Percentiles rank a stretch among this genome's conserved stretches.
These are phyloP conservation scores for Elmis aenea DNA, from an alignment of 2,888 invertebrate species.

Conservation along the genomic window DNA sequence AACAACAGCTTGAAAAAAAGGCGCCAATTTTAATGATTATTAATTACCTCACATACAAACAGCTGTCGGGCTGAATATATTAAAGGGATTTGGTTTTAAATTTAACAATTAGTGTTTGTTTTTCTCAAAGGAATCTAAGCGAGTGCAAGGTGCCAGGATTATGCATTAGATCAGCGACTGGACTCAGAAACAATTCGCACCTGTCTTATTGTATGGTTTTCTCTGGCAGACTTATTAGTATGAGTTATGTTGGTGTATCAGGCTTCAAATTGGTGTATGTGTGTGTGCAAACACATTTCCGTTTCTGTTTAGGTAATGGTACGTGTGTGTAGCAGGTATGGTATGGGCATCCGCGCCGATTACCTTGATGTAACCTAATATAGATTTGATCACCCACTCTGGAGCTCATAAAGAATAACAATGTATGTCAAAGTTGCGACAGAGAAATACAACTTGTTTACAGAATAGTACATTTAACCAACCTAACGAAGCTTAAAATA, in stretches of 20 bases:
- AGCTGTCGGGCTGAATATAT: no score
- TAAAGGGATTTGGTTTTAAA: no score
- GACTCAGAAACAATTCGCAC: slow-evolving; percentile 11
- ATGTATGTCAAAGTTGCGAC: slow-evolving; percentile 1
- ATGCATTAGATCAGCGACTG: slow-evolving; percentile 8
- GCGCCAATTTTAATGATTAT: no score
- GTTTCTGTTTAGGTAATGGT: slow-evolving; percentile 12
- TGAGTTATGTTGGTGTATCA: slow-evolving; percentile 10
- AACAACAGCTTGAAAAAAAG: no score
- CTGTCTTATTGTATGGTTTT: slow-evolving; percentile 15
- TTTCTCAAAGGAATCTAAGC: no score
- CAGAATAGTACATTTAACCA: slow-evolving; percentile 4
- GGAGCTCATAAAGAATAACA: neutral
- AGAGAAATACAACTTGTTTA: slow-evolving; percentile 6
- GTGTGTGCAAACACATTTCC: slow-evolving; percentile 15
- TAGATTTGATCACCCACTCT: neutral
- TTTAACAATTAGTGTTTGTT: no score
- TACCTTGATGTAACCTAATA: slow-evolving; percentile 13
- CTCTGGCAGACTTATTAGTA: slow-evolving; percentile 14
- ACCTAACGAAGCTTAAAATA: slow-evolving; percentile 16
- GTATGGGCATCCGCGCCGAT: slow-evolving; percentile 9
- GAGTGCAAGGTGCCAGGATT: neutral
- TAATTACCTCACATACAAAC: no score
- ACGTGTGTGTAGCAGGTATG: no score
- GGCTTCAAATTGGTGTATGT: slow-evolving; percentile 4